Evolutionary conservation across 2,113 vertebrate species (phyloP), one percentile per base, ranked within the genome.

Genomic region (Tylochromis polylepis): DNA sequence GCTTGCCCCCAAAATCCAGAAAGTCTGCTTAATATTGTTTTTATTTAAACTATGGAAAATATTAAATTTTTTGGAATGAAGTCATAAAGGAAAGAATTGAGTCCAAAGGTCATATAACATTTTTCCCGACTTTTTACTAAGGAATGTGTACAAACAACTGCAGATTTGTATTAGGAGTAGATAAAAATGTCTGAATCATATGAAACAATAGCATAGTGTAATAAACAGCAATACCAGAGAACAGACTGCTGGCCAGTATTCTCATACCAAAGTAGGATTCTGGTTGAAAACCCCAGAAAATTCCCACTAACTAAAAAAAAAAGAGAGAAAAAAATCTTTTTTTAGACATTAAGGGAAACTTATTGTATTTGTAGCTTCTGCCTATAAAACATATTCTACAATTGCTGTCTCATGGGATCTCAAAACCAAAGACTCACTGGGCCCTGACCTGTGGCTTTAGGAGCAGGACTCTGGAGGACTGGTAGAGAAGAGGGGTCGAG

Each of bases 371-470:
- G 22, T 51, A 51, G 56, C 81, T 58, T 58, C 60, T 53, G 70
- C 80, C 62, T 77, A 49, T 72, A 41, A 65, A 86, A 84, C 27
- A 51, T 67, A 55, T 57, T 49, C 41, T 80, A 83, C 67, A 80
- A 56, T 6, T n/a, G 22, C 65, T 67, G 65, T 81, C 65, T 72
- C 34, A 4, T 78, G 80, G 70, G 87, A 86, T 56, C n/a, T n/a
- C 24, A 81, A 60, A 82, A 65, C 18, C 82, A 60, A 85, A 79
- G 22, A 43, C 43, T 59, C 4, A 0, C 41, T 70, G 53, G 49
- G 29, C 20, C 60, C 12, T 80, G 86, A 80, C 31, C 57, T 60
- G 27, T 12, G 34, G 78, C 80, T 80, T 46, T 49, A 49, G 11
- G 59, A 82, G 77, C 59, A 22, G 38, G 72, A 81, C 79, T 83